phyloP scores from a whole-genome alignment of 2,888 invertebrate species.

The Germaria angustata region DNA sequence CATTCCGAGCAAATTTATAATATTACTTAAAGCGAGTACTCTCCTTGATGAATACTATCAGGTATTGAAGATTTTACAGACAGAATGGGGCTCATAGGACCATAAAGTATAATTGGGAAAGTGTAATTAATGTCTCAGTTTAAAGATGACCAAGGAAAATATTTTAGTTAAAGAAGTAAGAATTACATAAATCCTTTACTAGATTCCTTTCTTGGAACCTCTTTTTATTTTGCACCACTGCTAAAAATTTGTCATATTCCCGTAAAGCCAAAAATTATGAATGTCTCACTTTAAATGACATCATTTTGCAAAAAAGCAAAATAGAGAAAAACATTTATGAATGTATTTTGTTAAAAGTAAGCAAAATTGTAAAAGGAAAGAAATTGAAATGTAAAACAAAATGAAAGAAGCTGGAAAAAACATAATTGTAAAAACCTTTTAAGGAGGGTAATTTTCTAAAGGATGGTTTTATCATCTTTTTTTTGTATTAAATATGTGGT shows the following conservation, averaged over 20 bases:
- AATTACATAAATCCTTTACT: no score
- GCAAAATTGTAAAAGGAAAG: slow-evolving; percentile 37
- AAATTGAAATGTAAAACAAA: not conserved
- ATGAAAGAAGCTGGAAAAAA: slow-evolving; percentile 9
- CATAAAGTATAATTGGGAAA: no score
- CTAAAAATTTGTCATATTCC: not conserved
- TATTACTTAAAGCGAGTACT: no score
- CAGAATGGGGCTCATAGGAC: no score
- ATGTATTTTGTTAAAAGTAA: slow-evolving; percentile 32
- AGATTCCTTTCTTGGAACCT: not conserved
- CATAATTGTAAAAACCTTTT: slow-evolving; percentile 65
- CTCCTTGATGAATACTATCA: no score
- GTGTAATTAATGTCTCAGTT: no score
- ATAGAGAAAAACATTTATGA: slow-evolving; percentile 3
- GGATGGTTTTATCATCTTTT: slow-evolving; percentile 33
- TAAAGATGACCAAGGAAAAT: no score
- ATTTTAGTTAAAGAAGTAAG: no score
- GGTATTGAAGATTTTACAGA: no score
- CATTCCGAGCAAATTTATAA: no score
- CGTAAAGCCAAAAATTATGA: slow-evolving; percentile 54
- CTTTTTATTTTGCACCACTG: not conserved
- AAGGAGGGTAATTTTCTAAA: slow-evolving; percentile 57
- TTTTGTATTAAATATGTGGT: slow-evolving; percentile 24
- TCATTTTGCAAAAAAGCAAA: slow-evolving; percentile 67
- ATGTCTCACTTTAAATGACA: slow-evolving; percentile 71